phyloP scores from a whole-genome alignment of 2,113 vertebrate genomes.

The Apeltes quadracus region DNA sequence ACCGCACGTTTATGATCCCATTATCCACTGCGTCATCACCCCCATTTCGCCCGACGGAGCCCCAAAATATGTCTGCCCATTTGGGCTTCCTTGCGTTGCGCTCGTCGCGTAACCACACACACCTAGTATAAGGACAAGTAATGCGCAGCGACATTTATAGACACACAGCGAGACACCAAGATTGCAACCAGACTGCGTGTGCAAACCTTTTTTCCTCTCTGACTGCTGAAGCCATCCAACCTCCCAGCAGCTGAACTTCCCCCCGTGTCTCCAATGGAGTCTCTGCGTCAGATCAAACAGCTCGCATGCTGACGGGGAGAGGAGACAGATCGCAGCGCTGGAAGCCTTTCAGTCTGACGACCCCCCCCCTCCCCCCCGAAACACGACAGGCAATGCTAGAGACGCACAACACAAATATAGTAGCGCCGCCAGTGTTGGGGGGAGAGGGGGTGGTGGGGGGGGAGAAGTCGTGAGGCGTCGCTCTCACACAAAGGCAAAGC shows the following conservation, averaged over 20 bases:
- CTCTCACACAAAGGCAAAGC: slow-evolving; percentile 70
- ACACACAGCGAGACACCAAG: slow-evolving; percentile 74
- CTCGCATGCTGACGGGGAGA: slow-evolving; percentile 69
- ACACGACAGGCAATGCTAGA: slow-evolving; percentile 75
- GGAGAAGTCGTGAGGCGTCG: slow-evolving; percentile 69
- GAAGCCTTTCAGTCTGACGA: slow-evolving; percentile 78
- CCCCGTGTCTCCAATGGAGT: slow-evolving; percentile 73
- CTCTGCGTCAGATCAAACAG: slow-evolving; percentile 78
- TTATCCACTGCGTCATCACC: slow-evolving; percentile 48
- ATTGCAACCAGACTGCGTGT: slow-evolving; percentile 79
- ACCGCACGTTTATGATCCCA: slow-evolving; percentile 63
- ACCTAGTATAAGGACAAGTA: slow-evolving; percentile 67
- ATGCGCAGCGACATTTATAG: slow-evolving; percentile 77
- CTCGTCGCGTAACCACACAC: slow-evolving; percentile 61
- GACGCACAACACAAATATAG: slow-evolving; percentile 76
- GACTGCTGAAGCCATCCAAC: slow-evolving; percentile 75
- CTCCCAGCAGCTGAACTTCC: slow-evolving; percentile 74
- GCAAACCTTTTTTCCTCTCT: slow-evolving; percentile 72
- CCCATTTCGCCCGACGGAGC: slow-evolving; percentile 37
- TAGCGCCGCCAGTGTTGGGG: slow-evolving; percentile 66
- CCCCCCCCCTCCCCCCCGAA: no score
- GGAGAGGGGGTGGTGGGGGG: slow-evolving; percentile 43
- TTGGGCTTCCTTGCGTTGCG: slow-evolving; percentile 25
- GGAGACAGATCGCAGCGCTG: slow-evolving; percentile 75
- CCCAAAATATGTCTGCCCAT: slow-evolving; percentile 54